These are phyloP conservation scores for Atherinomorus stipes DNA, from an alignment of 2,113 vertebrate species.

Conservation along the genomic window DNA sequence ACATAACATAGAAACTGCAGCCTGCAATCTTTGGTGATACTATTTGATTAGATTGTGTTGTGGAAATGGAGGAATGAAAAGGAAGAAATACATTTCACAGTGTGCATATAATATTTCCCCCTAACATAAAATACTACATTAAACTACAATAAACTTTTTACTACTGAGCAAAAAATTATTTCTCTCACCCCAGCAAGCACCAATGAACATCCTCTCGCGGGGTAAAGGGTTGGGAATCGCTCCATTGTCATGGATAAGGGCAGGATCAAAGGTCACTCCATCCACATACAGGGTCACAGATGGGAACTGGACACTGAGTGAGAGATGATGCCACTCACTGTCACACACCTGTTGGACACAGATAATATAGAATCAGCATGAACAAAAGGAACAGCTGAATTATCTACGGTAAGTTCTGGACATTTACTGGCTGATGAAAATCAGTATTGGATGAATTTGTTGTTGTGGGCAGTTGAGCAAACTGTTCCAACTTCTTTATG, in stretches of 20 bases:
- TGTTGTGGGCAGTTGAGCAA: neutral
- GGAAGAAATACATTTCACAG: constrained; percentile 24
- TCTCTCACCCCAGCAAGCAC: constrained; percentile 92
- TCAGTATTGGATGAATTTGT: neutral
- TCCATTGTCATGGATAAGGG: constrained; percentile 96
- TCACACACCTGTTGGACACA: constrained; percentile 89
- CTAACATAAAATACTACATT: constrained; percentile 21
- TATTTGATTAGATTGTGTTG: constrained; percentile 38
- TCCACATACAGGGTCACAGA: constrained; percentile 94
- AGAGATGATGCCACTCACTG: constrained; percentile 97
- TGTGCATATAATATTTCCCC: constrained; percentile 27
- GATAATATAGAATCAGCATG: neutral
- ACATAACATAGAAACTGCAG: constrained; percentile 26
- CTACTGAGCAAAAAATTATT: constrained; percentile 30
- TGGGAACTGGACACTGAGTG: constrained; percentile 95
- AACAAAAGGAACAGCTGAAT: neutral
- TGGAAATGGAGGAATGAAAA: constrained; percentile 18
- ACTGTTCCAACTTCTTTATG: neutral
- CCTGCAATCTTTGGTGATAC: constrained; percentile 15
- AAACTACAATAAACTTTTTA: constrained; percentile 4
- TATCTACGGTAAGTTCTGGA: neutral
- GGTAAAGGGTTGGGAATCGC: constrained; percentile 90
- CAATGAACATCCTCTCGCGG: constrained; percentile 91
- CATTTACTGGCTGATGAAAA: too few relatives aligned
- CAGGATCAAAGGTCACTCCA: constrained; percentile 96